Conservation (phyloP, 2,888 invertebrate genomes). For the Chymomyza amoena region DNA sequence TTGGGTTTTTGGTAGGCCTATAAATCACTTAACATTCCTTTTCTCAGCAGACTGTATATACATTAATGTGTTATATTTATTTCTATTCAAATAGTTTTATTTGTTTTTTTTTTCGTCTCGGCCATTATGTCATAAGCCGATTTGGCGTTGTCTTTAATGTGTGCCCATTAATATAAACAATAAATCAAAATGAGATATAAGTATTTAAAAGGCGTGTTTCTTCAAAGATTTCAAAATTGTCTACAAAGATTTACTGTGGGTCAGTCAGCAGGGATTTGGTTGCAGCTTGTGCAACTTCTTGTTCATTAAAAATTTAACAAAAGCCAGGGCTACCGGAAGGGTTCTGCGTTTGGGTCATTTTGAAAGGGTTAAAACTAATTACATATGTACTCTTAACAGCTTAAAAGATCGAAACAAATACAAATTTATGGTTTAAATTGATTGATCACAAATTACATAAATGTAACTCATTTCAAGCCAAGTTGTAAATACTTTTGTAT, state of each 20-base stretch:
- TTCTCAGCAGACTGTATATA: neutral
- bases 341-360: too few species aligned
- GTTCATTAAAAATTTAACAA: too few species aligned
- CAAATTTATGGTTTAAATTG: too few species aligned
- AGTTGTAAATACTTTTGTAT: too few species aligned
- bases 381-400: too few species aligned
- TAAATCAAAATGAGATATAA: constrained; percentile 52
- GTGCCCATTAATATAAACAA: constrained; percentile 57
- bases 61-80: constrained; percentile 7
- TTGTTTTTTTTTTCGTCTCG: constrained; percentile 18
- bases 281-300: too few species aligned
- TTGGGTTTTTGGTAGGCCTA: neutral
- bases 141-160: constrained; percentile 58
- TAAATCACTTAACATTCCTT: neutral
- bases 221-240: neutral
- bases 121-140: constrained; percentile 67
- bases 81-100: constrained; percentile 1
- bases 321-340: too few species aligned
- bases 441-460: too few species aligned
- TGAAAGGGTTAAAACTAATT: too few species aligned
- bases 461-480: too few species aligned
- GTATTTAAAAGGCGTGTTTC: neutral
- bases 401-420: too few species aligned
- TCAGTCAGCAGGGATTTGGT: neutral
- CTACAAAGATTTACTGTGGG: neutral